Evolutionary conservation across 2,888 invertebrate species (phyloP).

Genomic region (Ditylenchus weischeri): DNA sequence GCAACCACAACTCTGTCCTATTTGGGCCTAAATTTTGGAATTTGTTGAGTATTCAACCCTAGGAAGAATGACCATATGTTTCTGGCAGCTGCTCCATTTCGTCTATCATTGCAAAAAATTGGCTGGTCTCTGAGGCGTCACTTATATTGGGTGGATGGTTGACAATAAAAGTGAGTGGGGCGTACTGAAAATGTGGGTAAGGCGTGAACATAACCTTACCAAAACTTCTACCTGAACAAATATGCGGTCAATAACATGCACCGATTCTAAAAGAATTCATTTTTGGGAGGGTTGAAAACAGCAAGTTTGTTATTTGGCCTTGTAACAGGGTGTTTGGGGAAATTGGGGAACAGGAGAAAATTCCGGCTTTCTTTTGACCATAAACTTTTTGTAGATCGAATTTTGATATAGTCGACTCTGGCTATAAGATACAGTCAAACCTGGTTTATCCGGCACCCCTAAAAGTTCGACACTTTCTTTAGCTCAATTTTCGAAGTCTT

Average conservation of each 20-base stretch:
- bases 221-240: slow-evolving; percentile 7
- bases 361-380: too few relatives aligned
- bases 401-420: too few relatives aligned
- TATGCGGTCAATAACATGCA: slow-evolving; percentile 10
- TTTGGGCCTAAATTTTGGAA: slow-evolving; percentile 28
- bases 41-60: too few relatives aligned
- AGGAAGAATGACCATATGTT: slow-evolving; percentile 19
- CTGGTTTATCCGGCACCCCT: too few relatives aligned
- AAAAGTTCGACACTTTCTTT: too few relatives aligned
- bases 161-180: slow-evolving; percentile 50
- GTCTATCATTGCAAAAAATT: slow-evolving; percentile 39
- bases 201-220: not conserved
- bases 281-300: slow-evolving; percentile 17
- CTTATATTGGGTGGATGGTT: slow-evolving; percentile 39
- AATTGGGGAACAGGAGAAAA: too few relatives aligned
- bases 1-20: slow-evolving; percentile 38
- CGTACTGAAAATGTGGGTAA: slow-evolving; percentile 37
- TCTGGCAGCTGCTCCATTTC: slow-evolving; percentile 37
- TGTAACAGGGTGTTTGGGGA: too few relatives aligned
- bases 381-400: too few relatives aligned
- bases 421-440: too few relatives aligned
- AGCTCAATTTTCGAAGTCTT: too few relatives aligned
- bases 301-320: too few relatives aligned
- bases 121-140: slow-evolving; percentile 31
- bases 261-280: slow-evolving; percentile 21